These are phyloP conservation scores for Tetrax tetrax DNA, from an alignment of 2,113 vertebrate species.

Conservation along the genomic window DNA sequence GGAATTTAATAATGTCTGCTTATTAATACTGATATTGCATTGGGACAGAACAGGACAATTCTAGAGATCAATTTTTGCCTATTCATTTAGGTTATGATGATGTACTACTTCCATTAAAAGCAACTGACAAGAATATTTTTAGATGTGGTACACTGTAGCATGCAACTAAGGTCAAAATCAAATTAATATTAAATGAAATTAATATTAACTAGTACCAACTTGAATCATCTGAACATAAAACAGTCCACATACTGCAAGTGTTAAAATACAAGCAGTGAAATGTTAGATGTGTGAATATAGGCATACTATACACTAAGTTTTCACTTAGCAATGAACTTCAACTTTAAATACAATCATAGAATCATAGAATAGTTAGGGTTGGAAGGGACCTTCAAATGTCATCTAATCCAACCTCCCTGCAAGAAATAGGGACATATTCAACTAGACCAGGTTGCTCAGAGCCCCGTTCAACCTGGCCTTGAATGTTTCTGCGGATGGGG, in stretches of 20 bases:
- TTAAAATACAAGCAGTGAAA: not conserved
- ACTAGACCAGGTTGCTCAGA: too few species aligned
- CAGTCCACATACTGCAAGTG: not conserved
- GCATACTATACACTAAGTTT: not conserved
- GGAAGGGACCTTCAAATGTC: too few species aligned
- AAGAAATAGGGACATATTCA: too few species aligned
- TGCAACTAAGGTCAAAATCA: not conserved
- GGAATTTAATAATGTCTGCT: constrained; percentile 24
- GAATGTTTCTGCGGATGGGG: too few species aligned
- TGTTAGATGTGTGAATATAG: not conserved
- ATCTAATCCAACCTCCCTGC: too few species aligned
- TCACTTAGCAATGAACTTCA: not conserved
- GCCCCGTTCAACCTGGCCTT: too few species aligned
- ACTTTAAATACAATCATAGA: not conserved
- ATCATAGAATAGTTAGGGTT: too few species aligned
- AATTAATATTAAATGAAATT: constrained; percentile 7
- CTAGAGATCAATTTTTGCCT: not conserved
- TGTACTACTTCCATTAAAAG: constrained; percentile 22
- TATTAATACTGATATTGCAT: constrained; percentile 17
- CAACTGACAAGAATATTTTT: not conserved
- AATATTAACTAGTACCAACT: not conserved
- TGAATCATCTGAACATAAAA: not conserved
- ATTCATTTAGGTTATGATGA: not conserved
- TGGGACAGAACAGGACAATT: not conserved
- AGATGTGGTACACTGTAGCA: not conserved